phyloP scores from a whole-genome alignment of 2,113 vertebrate genomes.

The Neogobius melanostomus region DNA sequence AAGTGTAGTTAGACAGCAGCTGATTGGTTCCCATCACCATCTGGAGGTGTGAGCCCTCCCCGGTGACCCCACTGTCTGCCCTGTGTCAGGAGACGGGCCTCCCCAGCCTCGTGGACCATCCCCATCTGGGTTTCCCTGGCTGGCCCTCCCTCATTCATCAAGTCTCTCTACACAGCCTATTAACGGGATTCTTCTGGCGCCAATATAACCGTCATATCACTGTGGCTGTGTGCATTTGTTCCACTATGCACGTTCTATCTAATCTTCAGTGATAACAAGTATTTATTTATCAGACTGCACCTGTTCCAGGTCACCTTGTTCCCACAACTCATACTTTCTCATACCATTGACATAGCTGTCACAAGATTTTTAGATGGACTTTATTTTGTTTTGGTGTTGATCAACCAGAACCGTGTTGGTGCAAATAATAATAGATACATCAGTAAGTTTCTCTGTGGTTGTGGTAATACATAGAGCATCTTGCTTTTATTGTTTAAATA shows the following conservation, averaged over 20 bases:
- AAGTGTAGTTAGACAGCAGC: constrained; percentile 84
- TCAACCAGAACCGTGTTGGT: too few species aligned
- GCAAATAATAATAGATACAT: too few species aligned
- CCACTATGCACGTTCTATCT: constrained; percentile 34
- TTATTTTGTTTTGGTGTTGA: too few species aligned
- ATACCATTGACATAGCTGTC: neutral
- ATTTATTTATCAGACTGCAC: constrained; percentile 45
- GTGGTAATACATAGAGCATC: too few species aligned
- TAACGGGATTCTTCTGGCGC: constrained; percentile 30
- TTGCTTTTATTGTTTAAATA: too few species aligned
- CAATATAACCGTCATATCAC: constrained; percentile 2
- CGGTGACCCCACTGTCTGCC: constrained; percentile 85
- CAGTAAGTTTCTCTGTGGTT: too few species aligned
- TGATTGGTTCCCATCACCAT: constrained; percentile 87
- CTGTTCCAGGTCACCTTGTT: constrained; percentile 37
- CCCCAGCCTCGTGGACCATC: constrained; percentile 53
- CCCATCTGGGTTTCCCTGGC: constrained; percentile 68
- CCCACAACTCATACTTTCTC: constrained; percentile 26
- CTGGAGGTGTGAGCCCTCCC: constrained; percentile 81
- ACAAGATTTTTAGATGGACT: neutral
- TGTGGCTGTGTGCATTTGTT: constrained; percentile 18
- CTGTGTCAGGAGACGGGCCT: constrained; percentile 82
- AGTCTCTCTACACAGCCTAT: constrained; percentile 38
- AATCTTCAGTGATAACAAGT: constrained; percentile 55
- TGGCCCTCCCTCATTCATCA: constrained; percentile 60